Conservation (phyloP, 2,888 invertebrate genomes). For the Pyrrhia umbra region DNA sequence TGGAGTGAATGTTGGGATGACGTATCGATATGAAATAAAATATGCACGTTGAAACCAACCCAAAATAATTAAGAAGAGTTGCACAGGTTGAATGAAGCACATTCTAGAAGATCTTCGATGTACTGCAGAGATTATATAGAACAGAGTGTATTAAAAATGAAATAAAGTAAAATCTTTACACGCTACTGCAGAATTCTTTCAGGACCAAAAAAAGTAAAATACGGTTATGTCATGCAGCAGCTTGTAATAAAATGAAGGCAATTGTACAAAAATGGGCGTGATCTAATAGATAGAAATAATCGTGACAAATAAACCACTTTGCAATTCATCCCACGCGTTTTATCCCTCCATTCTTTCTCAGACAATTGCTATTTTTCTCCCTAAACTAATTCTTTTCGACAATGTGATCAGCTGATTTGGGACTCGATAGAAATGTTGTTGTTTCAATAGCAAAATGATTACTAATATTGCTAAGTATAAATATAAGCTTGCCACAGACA, state of each 20-base stretch:
- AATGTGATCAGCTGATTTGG: constrained; percentile 6
- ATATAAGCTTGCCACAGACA: no score
- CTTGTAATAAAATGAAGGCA: neutral
- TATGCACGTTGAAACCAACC: no score
- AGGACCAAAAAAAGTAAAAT: neutral
- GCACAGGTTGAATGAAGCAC: no score
- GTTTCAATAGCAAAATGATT: constrained; percentile 15
- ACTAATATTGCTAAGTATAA: no score
- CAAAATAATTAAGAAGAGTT: no score
- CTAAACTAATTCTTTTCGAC: constrained; percentile 23
- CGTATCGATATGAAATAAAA: no score
- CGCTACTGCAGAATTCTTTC: neutral
- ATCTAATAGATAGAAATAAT: constrained; percentile 9
- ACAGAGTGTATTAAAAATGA: no score
- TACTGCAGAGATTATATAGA: no score
- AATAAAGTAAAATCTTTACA: no score
- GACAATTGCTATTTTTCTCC: constrained; percentile 11
- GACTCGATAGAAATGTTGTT: constrained; percentile 21
- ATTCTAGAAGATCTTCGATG: no score
- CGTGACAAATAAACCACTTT: constrained; percentile 13
- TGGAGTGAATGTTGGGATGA: no score
- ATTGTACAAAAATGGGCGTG: constrained; percentile 1
- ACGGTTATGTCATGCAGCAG: neutral
- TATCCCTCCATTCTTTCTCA: constrained; percentile 14
- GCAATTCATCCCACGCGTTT: constrained; percentile 25